Evolutionary conservation across 1,140 invertebrate genomes (phyloP), one percentile per base, ranked within the genome.

Genomic region (Apis cerana): DNA sequence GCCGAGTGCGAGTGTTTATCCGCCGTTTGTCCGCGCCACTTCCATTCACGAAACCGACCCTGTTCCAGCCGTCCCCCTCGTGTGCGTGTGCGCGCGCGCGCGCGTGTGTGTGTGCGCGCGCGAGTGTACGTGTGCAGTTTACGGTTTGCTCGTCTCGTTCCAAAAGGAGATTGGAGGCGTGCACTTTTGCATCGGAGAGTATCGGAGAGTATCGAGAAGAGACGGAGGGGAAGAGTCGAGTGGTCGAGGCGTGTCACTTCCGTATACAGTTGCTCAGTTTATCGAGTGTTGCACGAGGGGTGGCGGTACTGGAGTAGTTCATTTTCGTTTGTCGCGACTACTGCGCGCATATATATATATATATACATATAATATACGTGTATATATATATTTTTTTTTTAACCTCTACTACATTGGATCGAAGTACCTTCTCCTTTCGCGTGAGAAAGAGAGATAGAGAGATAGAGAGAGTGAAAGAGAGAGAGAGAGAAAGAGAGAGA

Each of bases 11-110:
- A 80, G 59, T 77, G 62, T 81, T 83, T 83, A 84, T 89, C 83
- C 75, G 85, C 78, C 17, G 72, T n/a, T 50, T 33, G 62, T 69
- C 33, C 8, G 79, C 77, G 76, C 75, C 82, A 85, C 82, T 70
- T 87, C 84, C 91, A 92, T 92, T 92, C 90, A 91, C 91, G 83
- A 85, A 85, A 84, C 21, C 78, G 58, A 54, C 50, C 54, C 68
- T 23, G 43, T 52, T 62, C 48, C 58, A 43, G 1, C 27, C 78
- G 23, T 33, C 78, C 70, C 70, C 70, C 70, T 72, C 50, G 59
- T 43, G 27, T 33, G 19, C 2, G 15, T 23, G 15, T 54, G 33
- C 5, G 33, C 33, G 33, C 33, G 33, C 33, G 33, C 33, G 33
- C 33, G 33, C 33, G 5, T 2, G 4, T 43, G 33, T 43, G 33